These are phyloP conservation scores for Hetaerina americana DNA, from an alignment of 1,140 invertebrate genomes.

Conservation along the genomic window DNA sequence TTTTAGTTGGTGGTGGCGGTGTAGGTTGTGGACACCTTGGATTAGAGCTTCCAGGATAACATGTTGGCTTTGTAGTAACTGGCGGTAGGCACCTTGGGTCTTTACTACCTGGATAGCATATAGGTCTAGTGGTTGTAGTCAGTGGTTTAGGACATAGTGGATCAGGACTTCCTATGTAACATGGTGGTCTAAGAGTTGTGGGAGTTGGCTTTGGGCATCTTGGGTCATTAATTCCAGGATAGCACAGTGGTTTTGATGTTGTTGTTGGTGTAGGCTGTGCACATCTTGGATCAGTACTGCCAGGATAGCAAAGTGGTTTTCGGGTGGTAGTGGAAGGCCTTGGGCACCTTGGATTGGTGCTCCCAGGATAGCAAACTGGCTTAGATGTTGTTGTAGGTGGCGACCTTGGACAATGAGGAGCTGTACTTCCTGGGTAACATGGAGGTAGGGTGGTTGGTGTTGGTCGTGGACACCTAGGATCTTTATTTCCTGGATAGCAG, in stretches of 20 bases:
- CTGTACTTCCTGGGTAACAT: constrained; percentile 19
- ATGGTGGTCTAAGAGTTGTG: constrained; percentile 15
- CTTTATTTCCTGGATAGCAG: constrained; percentile 27
- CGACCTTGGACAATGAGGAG: constrained; percentile 24
- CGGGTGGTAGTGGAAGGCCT: background rate
- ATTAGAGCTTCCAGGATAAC: constrained; percentile 25
- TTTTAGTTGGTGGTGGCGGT: constrained; percentile 14
- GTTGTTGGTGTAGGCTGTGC: constrained; percentile 16
- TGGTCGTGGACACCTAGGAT: constrained; percentile 18
- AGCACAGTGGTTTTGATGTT: constrained; percentile 24
- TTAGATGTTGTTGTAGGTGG: background rate
- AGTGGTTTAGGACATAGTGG: constrained; percentile 11
- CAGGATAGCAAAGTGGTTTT: constrained; percentile 17
- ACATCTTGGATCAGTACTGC: constrained; percentile 9
- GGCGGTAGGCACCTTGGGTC: constrained; percentile 14
- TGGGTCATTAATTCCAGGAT: constrained; percentile 26
- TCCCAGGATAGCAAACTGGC: constrained; percentile 23
- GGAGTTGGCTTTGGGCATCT: constrained; percentile 17
- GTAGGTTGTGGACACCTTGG: constrained; percentile 21
- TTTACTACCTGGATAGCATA: constrained; percentile 17
- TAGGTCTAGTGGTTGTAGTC: constrained; percentile 12
- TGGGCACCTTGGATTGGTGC: constrained; percentile 23
- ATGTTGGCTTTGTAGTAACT: constrained; percentile 16
- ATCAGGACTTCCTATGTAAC: constrained; percentile 16
- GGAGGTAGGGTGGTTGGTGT: constrained; percentile 12